phyloP scores from a whole-genome alignment of 2,888 invertebrate genomes.

The Athripsodes cinereus region DNA sequence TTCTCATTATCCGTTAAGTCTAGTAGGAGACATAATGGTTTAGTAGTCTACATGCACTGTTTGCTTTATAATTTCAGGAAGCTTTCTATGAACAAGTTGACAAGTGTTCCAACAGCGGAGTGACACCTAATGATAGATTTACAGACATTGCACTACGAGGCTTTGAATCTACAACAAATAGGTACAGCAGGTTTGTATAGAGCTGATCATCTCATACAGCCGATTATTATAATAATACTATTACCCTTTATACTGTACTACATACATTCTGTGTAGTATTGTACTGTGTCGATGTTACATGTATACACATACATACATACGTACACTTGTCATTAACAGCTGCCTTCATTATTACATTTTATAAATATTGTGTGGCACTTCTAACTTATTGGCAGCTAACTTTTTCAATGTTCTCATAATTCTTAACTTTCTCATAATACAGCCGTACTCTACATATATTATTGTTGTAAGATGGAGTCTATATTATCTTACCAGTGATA shows the following conservation, averaged over 20 bases:
- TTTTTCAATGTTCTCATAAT: background rate
- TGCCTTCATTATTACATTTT: slow-evolving; percentile 2
- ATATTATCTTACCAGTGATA: too few species aligned
- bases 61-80: slow-evolving; percentile 51
- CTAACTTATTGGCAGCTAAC: slow-evolving; percentile 2
- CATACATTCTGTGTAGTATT: too few species aligned
- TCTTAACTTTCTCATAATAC: background rate
- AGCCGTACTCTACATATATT: too few species aligned
- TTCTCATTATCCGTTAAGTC: too few species aligned
- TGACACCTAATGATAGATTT: slow-evolving; percentile 45
- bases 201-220: slow-evolving; percentile 1
- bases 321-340: background rate
- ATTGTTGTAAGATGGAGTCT: too few species aligned
- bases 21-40: background rate
- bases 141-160: slow-evolving; percentile 38
- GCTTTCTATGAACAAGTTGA: slow-evolving; percentile 90
- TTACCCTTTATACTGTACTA: background rate
- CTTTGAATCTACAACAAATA: slow-evolving; percentile 21
- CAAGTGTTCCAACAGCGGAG: slow-evolving; percentile 53
- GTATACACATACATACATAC: background rate
- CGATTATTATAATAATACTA: background rate
- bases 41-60: background rate
- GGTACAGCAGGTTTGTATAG: slow-evolving; percentile 25
- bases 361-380: background rate
- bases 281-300: background rate